phyloP scores from a whole-genome alignment of 2,888 invertebrate genomes.

The Drosophila differens region DNA sequence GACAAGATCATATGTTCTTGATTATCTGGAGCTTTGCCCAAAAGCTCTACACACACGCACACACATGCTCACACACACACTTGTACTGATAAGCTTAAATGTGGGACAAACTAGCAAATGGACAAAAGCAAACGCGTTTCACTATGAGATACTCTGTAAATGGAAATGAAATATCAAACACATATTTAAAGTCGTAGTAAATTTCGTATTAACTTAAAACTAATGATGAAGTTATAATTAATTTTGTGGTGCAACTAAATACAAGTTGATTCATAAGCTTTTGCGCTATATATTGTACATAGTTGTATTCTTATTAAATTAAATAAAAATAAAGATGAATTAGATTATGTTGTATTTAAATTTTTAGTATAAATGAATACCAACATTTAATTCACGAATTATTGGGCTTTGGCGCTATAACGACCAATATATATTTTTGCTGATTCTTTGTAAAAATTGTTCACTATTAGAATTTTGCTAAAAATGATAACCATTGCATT shows the following conservation, averaged over 20 bases:
- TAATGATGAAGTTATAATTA: background rate
- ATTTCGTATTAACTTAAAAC: background rate
- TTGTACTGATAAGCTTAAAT: slow-evolving; percentile 1
- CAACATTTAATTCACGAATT: background rate
- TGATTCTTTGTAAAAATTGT: background rate
- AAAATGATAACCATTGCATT: background rate
- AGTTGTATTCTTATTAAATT: background rate
- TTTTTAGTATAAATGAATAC: background rate
- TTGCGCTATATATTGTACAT: background rate
- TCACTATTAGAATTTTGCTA: background rate
- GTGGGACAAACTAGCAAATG: slow-evolving; percentile 22
- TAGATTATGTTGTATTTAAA: background rate
- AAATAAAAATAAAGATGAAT: background rate
- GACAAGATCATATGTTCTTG: slow-evolving; percentile 60
- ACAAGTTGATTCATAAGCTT: background rate
- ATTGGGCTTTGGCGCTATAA: background rate
- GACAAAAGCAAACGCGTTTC: background rate
- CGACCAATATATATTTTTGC: background rate
- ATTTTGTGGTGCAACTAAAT: background rate
- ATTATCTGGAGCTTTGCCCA: slow-evolving; percentile 38
- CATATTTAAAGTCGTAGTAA: background rate
- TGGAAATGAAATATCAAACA: background rate
- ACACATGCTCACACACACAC: background rate
- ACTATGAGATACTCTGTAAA: slow-evolving; percentile 6
- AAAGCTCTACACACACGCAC: slow-evolving; percentile 48